Percentiles rank a stretch among this genome's conserved stretches.
Evolutionary conservation across 2,888 invertebrate species (phyloP).

Genomic region (Coleophora deauratella): DNA sequence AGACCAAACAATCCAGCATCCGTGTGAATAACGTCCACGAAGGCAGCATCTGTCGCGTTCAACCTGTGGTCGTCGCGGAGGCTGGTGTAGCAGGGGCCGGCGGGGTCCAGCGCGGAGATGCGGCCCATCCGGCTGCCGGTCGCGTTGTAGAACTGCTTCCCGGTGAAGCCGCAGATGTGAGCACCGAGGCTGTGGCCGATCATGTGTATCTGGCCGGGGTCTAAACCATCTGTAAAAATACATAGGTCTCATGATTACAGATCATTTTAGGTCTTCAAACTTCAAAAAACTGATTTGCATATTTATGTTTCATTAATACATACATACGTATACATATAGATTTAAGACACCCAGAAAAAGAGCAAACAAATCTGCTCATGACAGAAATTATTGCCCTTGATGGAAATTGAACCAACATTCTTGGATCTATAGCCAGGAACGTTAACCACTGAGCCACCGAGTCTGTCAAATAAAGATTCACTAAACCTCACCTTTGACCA

Average conservation of each 20-base stretch:
- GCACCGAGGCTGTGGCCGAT: conserved; percentile 60
- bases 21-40: conserved; percentile 50
- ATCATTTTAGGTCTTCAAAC: too few relatives aligned
- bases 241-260: background rate
- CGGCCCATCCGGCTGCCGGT: conserved; percentile 40
- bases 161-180: conserved; percentile 51
- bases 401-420: too few relatives aligned
- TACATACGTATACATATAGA: too few relatives aligned
- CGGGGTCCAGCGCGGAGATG: conserved; percentile 54
- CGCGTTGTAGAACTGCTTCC: conserved; percentile 32
- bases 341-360: too few relatives aligned
- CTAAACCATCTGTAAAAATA: conserved; percentile 32
- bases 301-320: too few relatives aligned
- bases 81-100: conserved; percentile 56
- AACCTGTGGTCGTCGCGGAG: conserved; percentile 31
- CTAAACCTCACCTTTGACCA: conserved; percentile 39
- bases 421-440: too few relatives aligned
- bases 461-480: too few relatives aligned
- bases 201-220: conserved; percentile 40
- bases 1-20: conserved; percentile 51
- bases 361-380: too few relatives aligned
- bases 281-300: too few relatives aligned
- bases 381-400: too few relatives aligned
- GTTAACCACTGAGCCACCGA: too few relatives aligned
- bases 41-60: conserved; percentile 37